Base-by-base conservation (phyloP, 2,888 invertebrate genomes). In the Hyles lineata region DNA sequence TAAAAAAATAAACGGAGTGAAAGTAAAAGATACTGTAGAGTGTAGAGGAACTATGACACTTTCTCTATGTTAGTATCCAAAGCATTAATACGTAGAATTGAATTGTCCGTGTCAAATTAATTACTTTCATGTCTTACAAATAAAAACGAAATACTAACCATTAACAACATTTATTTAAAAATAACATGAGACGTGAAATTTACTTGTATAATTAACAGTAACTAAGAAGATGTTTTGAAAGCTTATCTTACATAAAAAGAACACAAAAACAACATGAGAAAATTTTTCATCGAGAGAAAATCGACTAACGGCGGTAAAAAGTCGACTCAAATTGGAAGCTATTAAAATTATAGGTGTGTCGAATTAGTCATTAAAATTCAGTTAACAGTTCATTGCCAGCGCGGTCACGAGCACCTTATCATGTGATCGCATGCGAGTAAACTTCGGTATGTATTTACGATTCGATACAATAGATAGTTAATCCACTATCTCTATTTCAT, bases 1-100 rank as follows among this genome's bases (percentile, higher is more conserved):
- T 61, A 74, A 74, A 76, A 76, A 78, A 19, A 43, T 43, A 43
- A 74, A 83, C 74, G 75, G 75, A 88, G 92, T 86, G 92, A 92
- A 92, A 92, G 92, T 88, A 81, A 79, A 76, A 76, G 76, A 78
- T 76, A 70, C 71, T 70, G 72, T 72, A 58, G 74, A 75, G 78
- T 70, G 72, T 72, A 59, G 74, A 75, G 78, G 78, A 83, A 82
- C 79, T 86, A 88, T 82, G 89, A 89, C 88, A 91, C 92, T 92
- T 89, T 90, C 90, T 81, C 87, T 75, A 52, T 70, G 73, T 76
- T 72, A 72, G 77, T 82, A 81, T 80, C 78, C 75, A 74, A 71
- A 78, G 77, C 21, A 21, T 50, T 50, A 23, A 67, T 50, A 17
- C 67, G 43, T 23, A 43, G 35, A 21, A 19, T 11, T 60, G 23